These are phyloP conservation scores for Invenusta paracnida DNA, from an alignment of 2,888 invertebrate genomes.

Conservation along the genomic window DNA sequence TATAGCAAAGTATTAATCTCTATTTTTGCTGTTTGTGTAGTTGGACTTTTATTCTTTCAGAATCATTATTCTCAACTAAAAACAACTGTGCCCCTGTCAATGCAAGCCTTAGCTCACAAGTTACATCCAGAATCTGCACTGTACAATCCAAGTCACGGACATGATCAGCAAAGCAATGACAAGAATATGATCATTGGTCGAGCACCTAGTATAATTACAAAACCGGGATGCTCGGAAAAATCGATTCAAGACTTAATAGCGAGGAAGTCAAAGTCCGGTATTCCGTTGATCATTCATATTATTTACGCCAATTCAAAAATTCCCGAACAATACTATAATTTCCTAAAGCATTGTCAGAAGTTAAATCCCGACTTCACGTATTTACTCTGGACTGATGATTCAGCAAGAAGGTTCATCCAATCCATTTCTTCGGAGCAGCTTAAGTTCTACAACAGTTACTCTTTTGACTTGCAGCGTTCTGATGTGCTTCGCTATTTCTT, in stretches of 20 bases:
- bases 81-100: no score
- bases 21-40: no score
- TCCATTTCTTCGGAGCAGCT: not conserved
- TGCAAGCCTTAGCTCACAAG: no score
- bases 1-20: no score
- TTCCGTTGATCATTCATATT: not conserved
- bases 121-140: no score
- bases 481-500: slow-evolving; percentile 8
- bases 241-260: not conserved
- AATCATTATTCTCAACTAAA: no score
- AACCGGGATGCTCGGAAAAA: not conserved
- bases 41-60: no score
- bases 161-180: no score
- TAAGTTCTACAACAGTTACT: not conserved
- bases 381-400: not conserved
- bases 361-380: not conserved
- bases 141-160: no score
- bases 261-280: not conserved
- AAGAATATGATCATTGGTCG: no score
- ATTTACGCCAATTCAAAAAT: not conserved
- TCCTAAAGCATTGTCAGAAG: not conserved
- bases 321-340: not conserved
- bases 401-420: not conserved
- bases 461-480: not conserved
- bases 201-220: no score